Conservation (phyloP, 2,888 invertebrate genomes). For the Bellardia bayeri region DNA sequence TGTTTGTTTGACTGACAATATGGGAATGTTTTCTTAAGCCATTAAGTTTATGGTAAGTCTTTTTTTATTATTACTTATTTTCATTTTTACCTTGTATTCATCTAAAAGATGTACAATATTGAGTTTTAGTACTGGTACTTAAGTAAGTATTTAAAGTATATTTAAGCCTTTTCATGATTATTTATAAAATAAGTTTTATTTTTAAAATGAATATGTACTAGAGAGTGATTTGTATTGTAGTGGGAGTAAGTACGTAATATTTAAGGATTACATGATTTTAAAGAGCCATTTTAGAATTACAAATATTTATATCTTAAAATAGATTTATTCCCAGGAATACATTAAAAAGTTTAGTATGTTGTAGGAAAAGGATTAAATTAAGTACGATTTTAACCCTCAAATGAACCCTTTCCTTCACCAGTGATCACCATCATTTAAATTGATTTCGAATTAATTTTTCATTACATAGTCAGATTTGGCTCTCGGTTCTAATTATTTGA, state of each 20-base stretch:
- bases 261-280: constrained; percentile 35
- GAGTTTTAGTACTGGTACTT: background rate
- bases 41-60: constrained; percentile 43
- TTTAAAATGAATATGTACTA: background rate
- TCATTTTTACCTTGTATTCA: background rate
- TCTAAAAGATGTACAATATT: background rate
- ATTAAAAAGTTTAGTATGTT: background rate
- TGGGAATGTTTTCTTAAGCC: constrained; percentile 30
- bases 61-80: background rate
- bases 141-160: background rate
- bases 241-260: constrained; percentile 1
- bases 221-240: background rate
- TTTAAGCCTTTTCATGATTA: constrained; percentile 34
- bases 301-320: background rate
- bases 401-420: too few species aligned
- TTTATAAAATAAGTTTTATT: constrained; percentile 1
- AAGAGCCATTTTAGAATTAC: background rate
- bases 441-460: too few species aligned
- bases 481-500: too few species aligned
- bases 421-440: too few species aligned
- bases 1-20: constrained; percentile 39
- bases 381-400: too few species aligned
- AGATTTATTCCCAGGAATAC: too few species aligned
- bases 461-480: too few species aligned
- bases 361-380: background rate